phyloP scores from a whole-genome alignment of 2,888 invertebrate species.

The Panzeria rudis region DNA sequence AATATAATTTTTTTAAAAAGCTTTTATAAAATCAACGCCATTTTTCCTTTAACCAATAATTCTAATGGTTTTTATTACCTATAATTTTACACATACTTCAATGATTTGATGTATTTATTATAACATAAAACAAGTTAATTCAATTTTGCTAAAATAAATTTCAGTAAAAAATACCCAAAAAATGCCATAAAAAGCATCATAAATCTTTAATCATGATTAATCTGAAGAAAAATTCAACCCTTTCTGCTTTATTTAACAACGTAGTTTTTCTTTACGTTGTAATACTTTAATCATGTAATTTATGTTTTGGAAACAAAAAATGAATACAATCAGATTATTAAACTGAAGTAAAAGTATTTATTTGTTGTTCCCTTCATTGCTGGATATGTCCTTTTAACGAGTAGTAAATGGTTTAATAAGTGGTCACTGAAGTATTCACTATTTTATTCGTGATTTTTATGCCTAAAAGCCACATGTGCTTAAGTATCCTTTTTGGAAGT shows the following conservation, averaged over 20 bases:
- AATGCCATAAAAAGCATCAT: conserved; percentile 59
- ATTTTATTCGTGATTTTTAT: conserved; percentile 14
- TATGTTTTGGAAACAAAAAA: conserved; percentile 49
- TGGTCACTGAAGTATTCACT: conserved; percentile 54
- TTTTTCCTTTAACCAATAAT: conserved; percentile 39
- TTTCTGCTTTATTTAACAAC: conserved; percentile 43
- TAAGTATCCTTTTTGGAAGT: conserved; percentile 50
- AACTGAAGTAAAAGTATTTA: conserved; percentile 22
- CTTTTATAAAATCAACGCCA: not conserved
- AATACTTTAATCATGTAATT: conserved; percentile 62
- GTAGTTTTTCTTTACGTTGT: conserved; percentile 29
- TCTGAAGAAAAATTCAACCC: conserved; percentile 55
- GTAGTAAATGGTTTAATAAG: conserved; percentile 62
- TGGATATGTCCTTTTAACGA: conserved; percentile 51
- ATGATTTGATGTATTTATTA: conserved; percentile 62
- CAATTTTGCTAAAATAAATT: conserved; percentile 53
- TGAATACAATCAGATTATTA: conserved; percentile 57
- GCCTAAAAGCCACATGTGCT: conserved; percentile 62
- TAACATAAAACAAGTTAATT: conserved; percentile 53
- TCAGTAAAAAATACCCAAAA: conserved; percentile 38
- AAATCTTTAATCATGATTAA: conserved; percentile 66
- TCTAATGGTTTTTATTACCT: conserved; percentile 58
- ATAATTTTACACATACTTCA: conserved; percentile 32
- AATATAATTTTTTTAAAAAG: not conserved
- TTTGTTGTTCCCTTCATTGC: not conserved